Base-by-base conservation (phyloP, 2,888 invertebrate genomes). In the Ormyrus rosae region DNA sequence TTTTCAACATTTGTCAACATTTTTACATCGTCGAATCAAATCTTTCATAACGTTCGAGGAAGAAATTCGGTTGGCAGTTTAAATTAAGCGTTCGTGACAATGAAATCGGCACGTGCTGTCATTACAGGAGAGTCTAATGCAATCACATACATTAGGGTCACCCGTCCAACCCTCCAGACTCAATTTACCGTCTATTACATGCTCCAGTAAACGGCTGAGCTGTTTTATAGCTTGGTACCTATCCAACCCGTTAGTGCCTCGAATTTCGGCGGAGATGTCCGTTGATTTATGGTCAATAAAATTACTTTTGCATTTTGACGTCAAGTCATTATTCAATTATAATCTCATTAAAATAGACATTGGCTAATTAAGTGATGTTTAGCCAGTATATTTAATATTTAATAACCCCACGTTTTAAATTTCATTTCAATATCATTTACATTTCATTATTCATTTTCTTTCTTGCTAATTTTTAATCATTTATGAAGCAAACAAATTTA, bases 131-230 rank as follows among this genome's bases (percentile, higher is more conserved):
- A 50, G 10, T 34, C 13, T 51, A 56, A 50, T 34, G 50, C 34
- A 74, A 65, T 58, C 65, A 50, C 48, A 2, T 50, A 50, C 51
- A 74, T 67, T 74, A 74, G 74, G 63, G 67, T 75, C 67, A 75
- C 34, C 48, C 55, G 74, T 50, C 56, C 56, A 50, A 67, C 65
- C 65, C 56, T 56, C 64, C 46, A 10, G 9, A n/a, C 64, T 19
- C 64, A 55, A 64, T 73, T 64, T 53, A 55, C 64, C 34, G 53
- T 45, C 60, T 65, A 50, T 75, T 75, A 50, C 53, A 5, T 50
- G 56, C 55, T 64, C 55, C 19, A 48, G 48, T 65, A 56, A 65
- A 56, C 50, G 67, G 34, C n/a, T 19, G 60, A 51, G 51, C 69
- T 64, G 55, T 69, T 68, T 73, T 77, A 72, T 67, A 53, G 65